Base-by-base conservation (phyloP, 2,888 invertebrate genomes). In the Hyles lineata region DNA sequence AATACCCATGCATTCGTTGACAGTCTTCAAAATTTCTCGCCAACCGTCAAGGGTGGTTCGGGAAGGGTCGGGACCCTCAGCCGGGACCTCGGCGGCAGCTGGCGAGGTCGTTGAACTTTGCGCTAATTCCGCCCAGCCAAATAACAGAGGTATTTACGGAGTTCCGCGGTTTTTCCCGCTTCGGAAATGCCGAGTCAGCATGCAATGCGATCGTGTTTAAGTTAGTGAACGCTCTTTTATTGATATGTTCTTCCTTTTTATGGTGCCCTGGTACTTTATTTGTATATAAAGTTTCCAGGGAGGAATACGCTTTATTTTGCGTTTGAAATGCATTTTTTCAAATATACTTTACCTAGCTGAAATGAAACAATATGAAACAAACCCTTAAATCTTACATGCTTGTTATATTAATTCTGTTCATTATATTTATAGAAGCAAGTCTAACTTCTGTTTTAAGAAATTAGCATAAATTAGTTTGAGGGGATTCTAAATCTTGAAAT, bases 81-180 rank as follows among this genome's bases (percentile, higher is more conserved):
- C 79, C 78, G 77, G 77, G 79, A 74, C 74, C 78, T 77, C 74
- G 74, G 72, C 79, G 81, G 81, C 86, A 85, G 84, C 89, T 88
- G 87, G 79, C 76, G 60, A 83, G 93, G 87, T 88, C 90, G 78
- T 76, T 83, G 88, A 92, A 84, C 92, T 89, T 85, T 87, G 87
- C 82, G 84, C 89, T 88, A 89, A 89, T 89, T 88, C 83, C 79
- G 79, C 80, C 83, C 82, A 78, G 76, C 74, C 79, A 75, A 75
- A 78, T 78, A 78, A 75, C 61, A 75, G 76, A 70, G 72, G 60
- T 77, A 76, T 77, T 79, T 77, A 70, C 70, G 70, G 21, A 55
- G 32, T 70, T 70, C 61, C 73, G 73, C 62, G 73, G 62, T 70
- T 73, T 71, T 72, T 62, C 78, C 80, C 78, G 80, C 78, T 80